phyloP scores from a whole-genome alignment of 2,888 invertebrate species.

The Amphipyra berbera region DNA sequence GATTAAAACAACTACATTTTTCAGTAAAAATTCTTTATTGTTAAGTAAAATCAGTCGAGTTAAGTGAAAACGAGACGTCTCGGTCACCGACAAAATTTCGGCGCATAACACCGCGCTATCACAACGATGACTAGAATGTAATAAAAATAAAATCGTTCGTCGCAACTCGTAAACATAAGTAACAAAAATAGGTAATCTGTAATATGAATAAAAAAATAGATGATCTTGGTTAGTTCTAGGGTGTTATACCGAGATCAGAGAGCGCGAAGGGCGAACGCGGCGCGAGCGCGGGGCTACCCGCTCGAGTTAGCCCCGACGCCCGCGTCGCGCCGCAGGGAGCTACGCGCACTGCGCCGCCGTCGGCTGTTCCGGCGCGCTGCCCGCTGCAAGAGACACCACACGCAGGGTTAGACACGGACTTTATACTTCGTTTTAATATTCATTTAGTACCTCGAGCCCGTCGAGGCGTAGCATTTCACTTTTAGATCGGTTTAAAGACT shows the following conservation, averaged over 20 bases:
- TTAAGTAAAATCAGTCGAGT: constrained; percentile 89
- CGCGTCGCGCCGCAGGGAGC: constrained; percentile 76
- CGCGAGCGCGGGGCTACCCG: constrained; percentile 69
- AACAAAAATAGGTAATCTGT: constrained; percentile 73
- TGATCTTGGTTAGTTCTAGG: constrained; percentile 85
- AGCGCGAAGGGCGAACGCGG: constrained; percentile 77
- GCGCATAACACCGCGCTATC: constrained; percentile 76
- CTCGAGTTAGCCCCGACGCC: constrained; percentile 58
- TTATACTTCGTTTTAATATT: constrained; percentile 76
- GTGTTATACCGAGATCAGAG: constrained; percentile 89
- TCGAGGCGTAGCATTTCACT: constrained; percentile 69
- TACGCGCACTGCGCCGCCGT: constrained; percentile 90
- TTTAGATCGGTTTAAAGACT: constrained; percentile 73
- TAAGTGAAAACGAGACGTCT: constrained; percentile 84
- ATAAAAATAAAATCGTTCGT: constrained; percentile 75
- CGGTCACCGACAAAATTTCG: constrained; percentile 77
- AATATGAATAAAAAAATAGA: constrained; percentile 81
- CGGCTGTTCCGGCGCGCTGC: constrained; percentile 88
- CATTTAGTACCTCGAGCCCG: constrained; percentile 71
- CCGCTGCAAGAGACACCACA: constrained; percentile 90
- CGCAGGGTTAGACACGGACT: constrained; percentile 88
- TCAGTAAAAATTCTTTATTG: constrained; percentile 86
- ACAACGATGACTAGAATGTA: constrained; percentile 81
- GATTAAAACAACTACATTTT: constrained; percentile 85
- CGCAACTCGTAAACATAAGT: constrained; percentile 71